Base-by-base conservation (phyloP, 1,140 invertebrate genomes). In the Melitaea cinxia region DNA sequence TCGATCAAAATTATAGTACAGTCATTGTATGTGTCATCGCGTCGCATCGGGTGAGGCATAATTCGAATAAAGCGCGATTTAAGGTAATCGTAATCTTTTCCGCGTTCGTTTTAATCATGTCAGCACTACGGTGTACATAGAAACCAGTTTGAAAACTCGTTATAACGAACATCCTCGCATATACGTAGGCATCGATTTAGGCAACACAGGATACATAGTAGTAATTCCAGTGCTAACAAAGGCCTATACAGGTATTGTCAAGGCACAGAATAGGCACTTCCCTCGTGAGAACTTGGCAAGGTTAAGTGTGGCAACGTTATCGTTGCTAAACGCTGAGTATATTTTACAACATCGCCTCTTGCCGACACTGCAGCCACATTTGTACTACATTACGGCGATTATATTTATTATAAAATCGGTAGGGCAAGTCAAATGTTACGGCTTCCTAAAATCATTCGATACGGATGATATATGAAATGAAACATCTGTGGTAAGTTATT, bases 281-380 rank as follows among this genome's bases (percentile, higher is more conserved):
- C 88, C 83, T 84, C 88, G 88, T 90, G 88, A 90, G 88, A 90
- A 90, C 86, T 70, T 79, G 78, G 77, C 88, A 90, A 90, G 88
- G 88, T 90, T 88, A 85, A 82, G 77, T 90, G 88, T 76, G 82
- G 88, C 88, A 90, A 90, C 86, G 73, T 80, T 80, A 86, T 86
- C 85, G 84, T 90, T 89, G 86, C 86, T 89, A 90, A 90, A 89
- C 85, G 80, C 68, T 73, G 72, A 78, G 71, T 79, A 72, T 85
- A 85, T 88, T n/a, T 89, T 89, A 88, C 85, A 90, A 88, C 85
- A 88, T 79, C 75, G 81, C 73, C 62, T 81, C 73, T 87, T 87
- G 85, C 85, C 75, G 83, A 86, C 88, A 86, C 82, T 79, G 78
- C 78, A 72, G 78, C 75, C 76, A 83, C 83, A 84, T 85, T 86